Base-by-base conservation (phyloP, 2,888 invertebrate genomes). In the Cephus pulcher region DNA sequence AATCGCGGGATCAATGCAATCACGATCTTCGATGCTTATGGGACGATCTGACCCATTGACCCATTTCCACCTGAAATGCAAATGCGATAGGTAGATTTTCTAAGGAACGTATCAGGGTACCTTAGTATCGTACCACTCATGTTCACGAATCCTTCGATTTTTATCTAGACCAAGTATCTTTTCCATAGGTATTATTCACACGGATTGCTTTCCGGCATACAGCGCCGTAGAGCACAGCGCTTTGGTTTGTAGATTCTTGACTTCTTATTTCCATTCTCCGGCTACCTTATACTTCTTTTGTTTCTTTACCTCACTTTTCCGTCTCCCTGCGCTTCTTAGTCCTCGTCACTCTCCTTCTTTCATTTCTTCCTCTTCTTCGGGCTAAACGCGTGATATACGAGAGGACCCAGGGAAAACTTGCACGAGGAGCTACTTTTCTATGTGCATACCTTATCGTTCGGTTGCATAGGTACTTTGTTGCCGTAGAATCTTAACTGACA, bases 401-500 rank as follows among this genome's bases (percentile, higher is more conserved):
- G 77, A 75, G 40, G 75, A 73, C 76, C 71, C 34, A 35, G 76
- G 80, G 76, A 71, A 84, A 82, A 83, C 77, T 83, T 83, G 79
- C 79, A 23, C 37, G 76, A 71, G 80, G 75, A 37, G 74, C 79
- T 78, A 79, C 80, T 84, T 83, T 82, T 82, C 82, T 81, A 82
- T 78, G 83, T 74, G 81, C 83, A 82, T 82, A 81, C 80, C 79
- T 83, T 83, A 84, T 82, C 82, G 81, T 77, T 71, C 74, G 76
- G 73, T 34, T 69, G 79, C 79, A 78, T 37, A 78, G 74, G 75
- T 80, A 79, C 79, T 78, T 78, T 69, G 76, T 74, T 40, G 73
- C 78, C 69, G 75, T 78, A 74, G 79, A 81, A 84, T 85, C 84
- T 84, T 82, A 79, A 83, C 82, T 82, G 82, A 84, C 83, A 77